phyloP scores from a whole-genome alignment of 2,797 vertebrate genomes.

The Poecilia wingei region DNA sequence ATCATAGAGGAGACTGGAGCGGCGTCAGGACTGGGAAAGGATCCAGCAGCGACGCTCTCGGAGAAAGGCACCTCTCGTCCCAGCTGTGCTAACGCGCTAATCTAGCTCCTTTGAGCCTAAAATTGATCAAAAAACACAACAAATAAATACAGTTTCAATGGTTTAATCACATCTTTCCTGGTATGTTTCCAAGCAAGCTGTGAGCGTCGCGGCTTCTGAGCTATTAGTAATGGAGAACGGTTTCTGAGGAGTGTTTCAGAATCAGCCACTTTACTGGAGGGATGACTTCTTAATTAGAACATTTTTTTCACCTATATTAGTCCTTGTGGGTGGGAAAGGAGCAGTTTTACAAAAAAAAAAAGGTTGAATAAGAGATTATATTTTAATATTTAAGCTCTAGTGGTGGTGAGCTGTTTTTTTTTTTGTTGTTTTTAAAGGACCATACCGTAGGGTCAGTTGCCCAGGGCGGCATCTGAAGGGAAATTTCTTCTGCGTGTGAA shows the following conservation, averaged over 20 bases:
- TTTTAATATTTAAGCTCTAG: constrained; percentile 11
- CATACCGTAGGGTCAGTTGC: not conserved
- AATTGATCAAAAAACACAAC: constrained; percentile 45
- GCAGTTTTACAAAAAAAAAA: constrained; percentile 28
- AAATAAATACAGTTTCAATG: constrained; percentile 52
- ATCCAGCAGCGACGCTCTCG: constrained; percentile 46
- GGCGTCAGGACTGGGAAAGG: constrained; percentile 52
- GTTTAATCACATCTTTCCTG: constrained; percentile 50
- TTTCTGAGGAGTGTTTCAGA: constrained; percentile 31
- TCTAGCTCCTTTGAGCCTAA: constrained; percentile 33
- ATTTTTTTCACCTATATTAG: constrained; percentile 31
- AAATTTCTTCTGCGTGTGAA: too few species aligned
- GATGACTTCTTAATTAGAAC: constrained; percentile 24
- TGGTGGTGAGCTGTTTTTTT: too few species aligned
- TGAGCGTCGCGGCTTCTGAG: constrained; percentile 32
- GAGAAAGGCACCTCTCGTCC: constrained; percentile 40
- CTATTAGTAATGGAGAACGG: constrained; percentile 42
- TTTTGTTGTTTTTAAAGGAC: not conserved
- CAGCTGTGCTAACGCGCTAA: constrained; percentile 55
- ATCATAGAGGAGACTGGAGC: constrained; percentile 53
- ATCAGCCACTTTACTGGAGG: not conserved
- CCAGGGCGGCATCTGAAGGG: not conserved
- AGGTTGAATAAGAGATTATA: not conserved
- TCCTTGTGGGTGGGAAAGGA: not conserved
- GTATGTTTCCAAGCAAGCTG: constrained; percentile 45